Evolutionary conservation across 2,888 invertebrate species (phyloP).

Genomic region (Rotaria socialis): DNA sequence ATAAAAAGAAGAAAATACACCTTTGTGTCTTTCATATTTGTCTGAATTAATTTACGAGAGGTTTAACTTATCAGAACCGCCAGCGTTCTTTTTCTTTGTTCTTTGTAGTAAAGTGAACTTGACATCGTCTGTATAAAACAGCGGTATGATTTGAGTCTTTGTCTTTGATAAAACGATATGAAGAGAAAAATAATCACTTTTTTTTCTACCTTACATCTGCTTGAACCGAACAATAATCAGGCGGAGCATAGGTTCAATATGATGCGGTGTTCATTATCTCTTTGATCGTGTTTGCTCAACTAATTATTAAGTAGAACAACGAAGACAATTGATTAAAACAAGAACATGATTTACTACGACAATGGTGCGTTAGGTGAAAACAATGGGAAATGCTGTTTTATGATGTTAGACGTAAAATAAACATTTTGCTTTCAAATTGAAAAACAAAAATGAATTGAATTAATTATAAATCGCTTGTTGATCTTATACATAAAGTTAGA

Average conservation of each 20-base stretch:
- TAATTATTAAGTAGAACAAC: constrained; percentile 10
- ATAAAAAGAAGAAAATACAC: not conserved
- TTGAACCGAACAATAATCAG: constrained; percentile 10
- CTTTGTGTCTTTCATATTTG: not conserved
- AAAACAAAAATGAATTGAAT: too few relatives aligned
- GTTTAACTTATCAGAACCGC: not conserved
- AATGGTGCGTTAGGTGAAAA: not conserved
- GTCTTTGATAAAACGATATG: constrained; percentile 8
- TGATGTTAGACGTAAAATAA: too few relatives aligned
- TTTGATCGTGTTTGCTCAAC: constrained; percentile 19
- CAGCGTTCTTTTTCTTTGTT: not conserved
- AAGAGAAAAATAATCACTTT: not conserved
- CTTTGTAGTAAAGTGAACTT: constrained; percentile 10
- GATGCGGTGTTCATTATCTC: constrained; percentile 1
- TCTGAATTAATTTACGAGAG: constrained; percentile 4
- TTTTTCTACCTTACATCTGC: not conserved
- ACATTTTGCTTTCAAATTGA: too few relatives aligned
- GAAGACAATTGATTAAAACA: not conserved
- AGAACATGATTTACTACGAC: not conserved
- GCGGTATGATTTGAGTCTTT: constrained; percentile 15
- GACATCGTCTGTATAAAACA: not conserved
- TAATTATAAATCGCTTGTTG: too few relatives aligned
- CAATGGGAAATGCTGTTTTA: too few relatives aligned
- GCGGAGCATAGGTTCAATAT: constrained; percentile 10
- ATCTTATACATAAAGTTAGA: too few relatives aligned